phyloP scores from a whole-genome alignment of 2,888 invertebrate species.

The Apoderus coryli region DNA sequence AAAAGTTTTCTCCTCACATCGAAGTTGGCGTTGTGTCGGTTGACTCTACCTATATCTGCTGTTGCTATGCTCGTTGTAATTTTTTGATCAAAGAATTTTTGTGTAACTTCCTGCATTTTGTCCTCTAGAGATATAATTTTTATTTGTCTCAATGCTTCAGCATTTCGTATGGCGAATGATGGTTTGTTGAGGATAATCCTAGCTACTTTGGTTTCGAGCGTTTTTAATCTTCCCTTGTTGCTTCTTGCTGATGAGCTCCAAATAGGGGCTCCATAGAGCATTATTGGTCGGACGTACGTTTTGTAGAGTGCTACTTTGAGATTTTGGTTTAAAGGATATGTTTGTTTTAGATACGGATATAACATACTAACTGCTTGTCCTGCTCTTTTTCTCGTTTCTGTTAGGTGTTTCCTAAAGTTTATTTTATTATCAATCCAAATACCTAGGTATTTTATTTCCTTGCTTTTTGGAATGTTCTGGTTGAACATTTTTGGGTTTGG shows the following conservation, averaged over 20 bases:
- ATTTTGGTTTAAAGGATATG: neutral
- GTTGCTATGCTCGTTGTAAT: no score
- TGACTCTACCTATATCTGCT: no score
- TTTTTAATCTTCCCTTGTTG: neutral
- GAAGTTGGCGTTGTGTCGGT: no score
- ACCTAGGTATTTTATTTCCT: neutral
- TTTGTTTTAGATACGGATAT: neutral
- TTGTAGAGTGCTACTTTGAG: neutral
- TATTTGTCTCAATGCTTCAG: neutral
- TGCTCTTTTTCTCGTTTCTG: neutral
- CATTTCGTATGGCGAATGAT: neutral
- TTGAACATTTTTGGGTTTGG: no score
- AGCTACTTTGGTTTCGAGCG: neutral
- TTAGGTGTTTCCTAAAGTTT: neutral
- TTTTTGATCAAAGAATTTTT: slow-evolving; percentile 1
- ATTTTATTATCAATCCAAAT: slow-evolving; percentile 1
- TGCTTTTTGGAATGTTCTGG: neutral
- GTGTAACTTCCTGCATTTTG: neutral
- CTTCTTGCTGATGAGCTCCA: neutral
- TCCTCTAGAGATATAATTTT: neutral
- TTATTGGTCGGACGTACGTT: neutral
- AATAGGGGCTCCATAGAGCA: slow-evolving; percentile 1
- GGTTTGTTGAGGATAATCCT: neutral
- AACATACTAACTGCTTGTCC: neutral
- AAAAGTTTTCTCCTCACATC: no score